Percentiles rank a stretch among this genome's conserved stretches.
Evolutionary conservation across 2,797 vertebrate genomes (phyloP).

Genomic region (Ceryle rudis): DNA sequence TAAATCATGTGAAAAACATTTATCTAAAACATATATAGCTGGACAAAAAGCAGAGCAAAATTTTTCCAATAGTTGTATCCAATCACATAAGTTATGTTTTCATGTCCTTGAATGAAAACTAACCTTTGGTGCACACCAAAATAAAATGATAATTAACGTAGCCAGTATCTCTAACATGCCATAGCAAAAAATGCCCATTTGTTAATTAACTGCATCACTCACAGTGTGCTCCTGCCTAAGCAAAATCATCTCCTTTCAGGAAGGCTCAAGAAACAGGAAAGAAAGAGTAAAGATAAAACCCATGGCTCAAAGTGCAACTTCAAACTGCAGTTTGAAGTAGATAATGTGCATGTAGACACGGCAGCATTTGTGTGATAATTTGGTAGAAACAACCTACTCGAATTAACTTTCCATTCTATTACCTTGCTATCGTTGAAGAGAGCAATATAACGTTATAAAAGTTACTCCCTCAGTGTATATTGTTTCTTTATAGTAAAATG

Average conservation of each 20-base stretch:
- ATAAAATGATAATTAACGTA: background rate
- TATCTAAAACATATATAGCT: background rate
- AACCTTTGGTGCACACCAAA: background rate
- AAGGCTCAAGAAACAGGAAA: background rate
- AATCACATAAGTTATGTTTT: background rate
- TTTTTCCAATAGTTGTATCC: background rate
- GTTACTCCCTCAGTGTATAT: background rate
- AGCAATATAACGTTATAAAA: background rate
- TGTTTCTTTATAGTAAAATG: background rate
- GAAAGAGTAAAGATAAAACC: background rate
- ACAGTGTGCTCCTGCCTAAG: background rate
- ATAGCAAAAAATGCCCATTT: rapidly evolving
- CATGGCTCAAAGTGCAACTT: background rate
- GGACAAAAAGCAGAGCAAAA: background rate
- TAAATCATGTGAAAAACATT: background rate
- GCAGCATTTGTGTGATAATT: background rate
- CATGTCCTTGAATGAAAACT: rapidly evolving
- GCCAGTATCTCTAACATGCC: background rate
- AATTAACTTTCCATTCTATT: slow-evolving; percentile 12
- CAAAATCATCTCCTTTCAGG: background rate
- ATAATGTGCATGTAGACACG: background rate
- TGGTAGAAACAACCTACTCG: background rate
- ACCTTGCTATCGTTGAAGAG: background rate
- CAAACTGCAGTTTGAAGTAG: background rate
- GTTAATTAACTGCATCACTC: background rate